A percentile compares a stretch with the other conserved stretches of the same genome.
Evolutionary conservation across 2,797 vertebrate species (phyloP).

Genomic region (Mareca strepera): DNA sequence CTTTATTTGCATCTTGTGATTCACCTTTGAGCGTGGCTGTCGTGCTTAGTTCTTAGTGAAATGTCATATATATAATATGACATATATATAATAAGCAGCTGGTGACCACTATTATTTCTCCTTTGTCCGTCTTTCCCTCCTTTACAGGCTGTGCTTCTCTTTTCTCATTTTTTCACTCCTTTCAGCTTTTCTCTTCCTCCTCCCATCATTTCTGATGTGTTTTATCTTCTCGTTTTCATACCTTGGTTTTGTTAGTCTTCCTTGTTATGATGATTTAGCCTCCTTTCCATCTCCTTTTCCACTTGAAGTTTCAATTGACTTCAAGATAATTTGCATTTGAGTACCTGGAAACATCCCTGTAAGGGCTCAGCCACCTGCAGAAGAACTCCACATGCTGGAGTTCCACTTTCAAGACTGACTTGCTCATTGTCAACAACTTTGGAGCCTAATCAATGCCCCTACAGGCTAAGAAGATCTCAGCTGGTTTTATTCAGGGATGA

Average conservation of each 20-base stretch:
- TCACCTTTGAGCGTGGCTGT: not conserved
- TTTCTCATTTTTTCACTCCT: not conserved
- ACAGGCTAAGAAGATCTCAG: not conserved
- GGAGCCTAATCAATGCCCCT: not conserved
- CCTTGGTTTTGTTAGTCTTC: not conserved
- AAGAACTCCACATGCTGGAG: not conserved
- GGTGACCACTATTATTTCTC: not conserved
- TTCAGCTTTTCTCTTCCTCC: not conserved
- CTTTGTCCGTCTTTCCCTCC: not conserved
- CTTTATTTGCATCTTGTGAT: not conserved
- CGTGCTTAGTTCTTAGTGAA: not conserved
- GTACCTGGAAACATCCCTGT: not conserved
- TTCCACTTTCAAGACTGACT: not conserved
- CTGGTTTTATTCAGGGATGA: not conserved
- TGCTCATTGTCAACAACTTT: not conserved
- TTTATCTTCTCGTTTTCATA: not conserved
- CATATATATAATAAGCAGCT: too few species aligned
- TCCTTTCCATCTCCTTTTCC: not conserved
- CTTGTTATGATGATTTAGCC: not conserved
- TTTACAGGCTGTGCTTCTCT: not conserved
- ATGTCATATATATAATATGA: not conserved
- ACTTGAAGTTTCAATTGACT: not conserved
- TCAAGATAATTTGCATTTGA: not conserved
- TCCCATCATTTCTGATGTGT: not conserved
- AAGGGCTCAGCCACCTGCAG: fast-evolving